Evolutionary conservation across 2,797 vertebrate genomes (phyloP).

Genomic region (Sebastes aleutianus): DNA sequence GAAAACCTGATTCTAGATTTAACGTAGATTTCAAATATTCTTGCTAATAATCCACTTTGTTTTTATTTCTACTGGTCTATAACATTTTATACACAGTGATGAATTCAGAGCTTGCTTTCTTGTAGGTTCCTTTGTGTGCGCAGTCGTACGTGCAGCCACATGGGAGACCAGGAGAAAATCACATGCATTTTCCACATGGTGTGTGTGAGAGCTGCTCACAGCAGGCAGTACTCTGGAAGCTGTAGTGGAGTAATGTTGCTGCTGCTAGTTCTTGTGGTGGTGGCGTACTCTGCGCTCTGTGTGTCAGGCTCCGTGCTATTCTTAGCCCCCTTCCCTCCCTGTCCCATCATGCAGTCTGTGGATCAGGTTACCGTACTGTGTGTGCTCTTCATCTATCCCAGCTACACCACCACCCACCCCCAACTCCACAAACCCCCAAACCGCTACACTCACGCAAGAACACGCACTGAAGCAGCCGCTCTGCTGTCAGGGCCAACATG

Average conservation of each 20-base stretch:
- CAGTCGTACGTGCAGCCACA: conserved; percentile 32
- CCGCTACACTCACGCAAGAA: conserved; percentile 31
- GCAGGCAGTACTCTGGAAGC: conserved; percentile 50
- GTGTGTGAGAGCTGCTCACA: conserved; percentile 36
- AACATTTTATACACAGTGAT: background rate
- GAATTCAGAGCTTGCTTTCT: conserved; percentile 1
- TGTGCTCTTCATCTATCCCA: conserved; percentile 48
- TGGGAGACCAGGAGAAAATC: conserved; percentile 38
- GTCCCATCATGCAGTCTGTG: conserved; percentile 74
- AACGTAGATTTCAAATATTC: background rate
- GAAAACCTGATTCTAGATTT: background rate
- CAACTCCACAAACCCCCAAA: conserved; percentile 24
- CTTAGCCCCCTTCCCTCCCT: conserved; percentile 69
- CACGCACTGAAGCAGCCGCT: conserved; percentile 18
- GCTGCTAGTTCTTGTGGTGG: conserved; percentile 6
- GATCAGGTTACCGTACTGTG: conserved; percentile 75
- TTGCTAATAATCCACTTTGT: background rate
- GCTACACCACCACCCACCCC: conserved; percentile 8
- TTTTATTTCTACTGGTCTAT: background rate
- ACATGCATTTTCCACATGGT: conserved; percentile 56
- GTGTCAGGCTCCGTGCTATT: conserved; percentile 73
- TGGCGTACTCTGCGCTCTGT: conserved; percentile 46
- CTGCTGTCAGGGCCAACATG: conserved; percentile 47
- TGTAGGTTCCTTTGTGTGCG: conserved; percentile 2
- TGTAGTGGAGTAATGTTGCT: conserved; percentile 49